Percentiles rank a stretch among this genome's conserved stretches.
phyloP scores from a whole-genome alignment of 2,113 vertebrate species.

The Dissostichus mawsoni region DNA sequence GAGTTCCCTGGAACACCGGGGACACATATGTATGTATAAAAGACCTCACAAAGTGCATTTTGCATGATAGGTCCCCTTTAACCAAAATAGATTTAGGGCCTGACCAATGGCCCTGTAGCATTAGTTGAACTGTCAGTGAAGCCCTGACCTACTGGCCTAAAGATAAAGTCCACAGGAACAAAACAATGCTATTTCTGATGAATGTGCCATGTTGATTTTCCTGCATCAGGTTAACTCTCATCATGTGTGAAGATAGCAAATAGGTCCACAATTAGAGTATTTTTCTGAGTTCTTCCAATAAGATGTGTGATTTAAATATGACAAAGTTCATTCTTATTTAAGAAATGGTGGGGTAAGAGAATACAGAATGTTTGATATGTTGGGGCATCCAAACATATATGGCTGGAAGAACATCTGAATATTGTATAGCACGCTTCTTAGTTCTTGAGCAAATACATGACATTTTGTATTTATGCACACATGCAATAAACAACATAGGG shows the following conservation, averaged over 20 bases:
- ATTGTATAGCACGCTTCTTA: not conserved
- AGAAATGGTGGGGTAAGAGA: not conserved
- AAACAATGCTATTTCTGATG: conserved; percentile 4
- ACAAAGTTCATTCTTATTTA: not conserved
- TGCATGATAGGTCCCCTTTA: no score
- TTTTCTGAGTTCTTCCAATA: not conserved
- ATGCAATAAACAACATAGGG: not conserved
- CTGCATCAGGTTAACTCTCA: not conserved
- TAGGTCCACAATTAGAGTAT: not conserved
- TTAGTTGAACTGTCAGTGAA: conserved; percentile 39
- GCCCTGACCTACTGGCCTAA: not conserved
- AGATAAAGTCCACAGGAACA: conserved; percentile 10
- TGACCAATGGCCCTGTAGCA: conserved; percentile 22
- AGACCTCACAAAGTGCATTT: no score
- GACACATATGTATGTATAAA: no score
- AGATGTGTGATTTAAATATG: not conserved
- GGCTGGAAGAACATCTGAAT: not conserved
- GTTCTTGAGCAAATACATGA: not conserved
- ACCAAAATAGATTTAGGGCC: conserved; percentile 18
- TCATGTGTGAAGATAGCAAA: not conserved
- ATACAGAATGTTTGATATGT: not conserved
- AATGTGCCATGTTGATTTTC: not conserved
- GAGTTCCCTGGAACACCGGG: no score
- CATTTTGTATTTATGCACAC: not conserved
- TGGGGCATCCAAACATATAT: not conserved